Evolutionary conservation across 2,888 invertebrate genomes (phyloP).

Genomic region (Thymelicus lineola): DNA sequence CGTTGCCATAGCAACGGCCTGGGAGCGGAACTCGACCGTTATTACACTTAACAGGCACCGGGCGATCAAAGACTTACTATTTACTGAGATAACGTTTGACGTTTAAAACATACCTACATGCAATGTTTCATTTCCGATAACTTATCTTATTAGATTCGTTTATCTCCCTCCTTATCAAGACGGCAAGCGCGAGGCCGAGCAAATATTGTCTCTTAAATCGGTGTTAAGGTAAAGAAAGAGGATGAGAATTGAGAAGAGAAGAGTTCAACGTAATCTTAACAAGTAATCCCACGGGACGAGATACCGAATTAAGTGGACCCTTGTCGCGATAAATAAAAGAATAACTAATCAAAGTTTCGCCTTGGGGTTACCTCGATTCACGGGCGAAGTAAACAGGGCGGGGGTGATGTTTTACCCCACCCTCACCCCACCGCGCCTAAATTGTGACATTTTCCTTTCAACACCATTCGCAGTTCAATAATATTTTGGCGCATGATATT

Average conservation of each 20-base stretch:
- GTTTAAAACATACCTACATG: constrained; percentile 40
- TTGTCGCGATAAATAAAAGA: constrained; percentile 65
- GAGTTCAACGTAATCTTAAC: constrained; percentile 1
- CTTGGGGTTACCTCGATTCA: constrained; percentile 63
- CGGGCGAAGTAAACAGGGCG: constrained; percentile 68
- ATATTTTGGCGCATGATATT: constrained; percentile 64
- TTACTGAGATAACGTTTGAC: constrained; percentile 45
- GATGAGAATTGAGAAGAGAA: too few relatives aligned
- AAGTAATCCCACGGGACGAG: constrained; percentile 38
- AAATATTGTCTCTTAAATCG: constrained; percentile 16
- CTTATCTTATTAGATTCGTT: constrained; percentile 44
- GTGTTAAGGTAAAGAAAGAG: constrained; percentile 12
- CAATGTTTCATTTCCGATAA: constrained; percentile 44
- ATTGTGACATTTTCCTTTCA: constrained; percentile 77
- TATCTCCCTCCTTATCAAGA: constrained; percentile 40
- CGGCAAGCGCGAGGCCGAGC: background rate
- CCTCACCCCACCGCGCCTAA: constrained; percentile 54
- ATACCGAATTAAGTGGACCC: constrained; percentile 52
- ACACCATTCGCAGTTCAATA: constrained; percentile 69
- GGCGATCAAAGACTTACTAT: constrained; percentile 46
- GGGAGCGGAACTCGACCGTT: constrained; percentile 57
- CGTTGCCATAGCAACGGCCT: constrained; percentile 64
- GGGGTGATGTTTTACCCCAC: constrained; percentile 49
- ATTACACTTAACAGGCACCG: constrained; percentile 45
- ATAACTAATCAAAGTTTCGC: constrained; percentile 73